Evolutionary conservation across 2,113 vertebrate genomes (phyloP).

Genomic region (Entosphenus tridentatus): DNA sequence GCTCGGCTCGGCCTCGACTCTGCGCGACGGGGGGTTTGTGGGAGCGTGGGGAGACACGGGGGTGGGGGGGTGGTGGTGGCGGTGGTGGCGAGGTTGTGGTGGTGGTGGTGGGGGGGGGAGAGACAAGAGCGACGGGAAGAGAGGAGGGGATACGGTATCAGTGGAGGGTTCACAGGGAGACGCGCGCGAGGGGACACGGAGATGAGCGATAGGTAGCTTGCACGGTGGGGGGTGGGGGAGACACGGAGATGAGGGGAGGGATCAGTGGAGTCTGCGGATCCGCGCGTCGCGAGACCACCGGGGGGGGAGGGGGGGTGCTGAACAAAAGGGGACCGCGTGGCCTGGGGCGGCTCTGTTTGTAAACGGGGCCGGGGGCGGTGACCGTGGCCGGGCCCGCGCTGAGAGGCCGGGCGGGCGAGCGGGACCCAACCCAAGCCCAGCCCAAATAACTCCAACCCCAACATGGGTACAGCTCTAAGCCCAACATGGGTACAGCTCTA

Average conservation of each 20-base stretch:
- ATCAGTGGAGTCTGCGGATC: neutral
- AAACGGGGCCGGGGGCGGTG: too few species aligned
- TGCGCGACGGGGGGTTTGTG: neutral
- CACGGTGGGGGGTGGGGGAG: neutral
- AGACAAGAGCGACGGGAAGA: neutral
- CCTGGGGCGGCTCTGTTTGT: neutral
- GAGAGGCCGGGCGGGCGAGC: too few species aligned
- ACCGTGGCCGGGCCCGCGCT: too few species aligned
- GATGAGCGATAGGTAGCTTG: neutral
- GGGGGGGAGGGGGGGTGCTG: neutral
- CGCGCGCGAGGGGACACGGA: neutral
- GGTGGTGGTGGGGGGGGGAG: neutral
- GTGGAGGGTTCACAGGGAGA: neutral
- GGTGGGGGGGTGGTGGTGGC: neutral
- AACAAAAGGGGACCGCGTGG: neutral
- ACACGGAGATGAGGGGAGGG: neutral
- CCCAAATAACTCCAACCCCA: too few species aligned
- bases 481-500: too few species aligned
- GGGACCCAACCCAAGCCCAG: too few species aligned
- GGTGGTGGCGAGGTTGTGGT: too few species aligned
- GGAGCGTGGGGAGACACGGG: neutral
- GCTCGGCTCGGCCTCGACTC: neutral
- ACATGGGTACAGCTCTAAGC: too few species aligned
- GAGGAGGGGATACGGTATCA: neutral
- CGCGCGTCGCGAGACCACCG: neutral